Conservation (phyloP, 2,113 vertebrate genomes). For the Rhegmatorhina hoffmannsi region DNA sequence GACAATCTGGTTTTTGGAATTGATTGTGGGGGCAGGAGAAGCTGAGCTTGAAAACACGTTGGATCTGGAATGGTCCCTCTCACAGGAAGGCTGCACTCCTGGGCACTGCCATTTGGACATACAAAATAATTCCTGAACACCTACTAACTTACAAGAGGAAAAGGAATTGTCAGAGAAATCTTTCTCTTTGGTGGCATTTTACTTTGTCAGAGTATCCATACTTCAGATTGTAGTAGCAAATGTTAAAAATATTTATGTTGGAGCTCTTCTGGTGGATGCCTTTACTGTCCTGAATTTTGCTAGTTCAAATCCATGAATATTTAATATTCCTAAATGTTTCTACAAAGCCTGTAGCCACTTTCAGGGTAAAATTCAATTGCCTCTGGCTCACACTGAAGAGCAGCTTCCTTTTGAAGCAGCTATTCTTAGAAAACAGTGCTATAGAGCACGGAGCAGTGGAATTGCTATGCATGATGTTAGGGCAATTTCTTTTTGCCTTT, state of each 20-base stretch:
- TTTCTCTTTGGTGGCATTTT: not conserved
- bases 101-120: not conserved
- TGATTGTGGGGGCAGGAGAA: not conserved
- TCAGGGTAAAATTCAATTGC: conserved; percentile 38
- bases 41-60: not conserved
- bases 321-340: conserved; percentile 51
- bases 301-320: conserved; percentile 28
- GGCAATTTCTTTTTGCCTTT: conserved; percentile 52
- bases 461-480: conserved; percentile 26
- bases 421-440: conserved; percentile 50
- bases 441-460: not conserved
- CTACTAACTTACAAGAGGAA: not conserved
- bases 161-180: not conserved
- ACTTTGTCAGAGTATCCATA: not conserved
- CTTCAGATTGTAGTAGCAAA: not conserved
- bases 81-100: not conserved
- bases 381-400: not conserved
- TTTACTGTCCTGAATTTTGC: conserved; percentile 20
- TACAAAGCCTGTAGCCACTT: conserved; percentile 10
- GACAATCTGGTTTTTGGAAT: not conserved
- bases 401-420: conserved; percentile 4
- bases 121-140: not conserved
- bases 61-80: not conserved
- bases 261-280: not conserved
- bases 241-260: not conserved